Evolutionary conservation across 1,140 invertebrate species (phyloP).

Genomic region (Tetraneura akinire): DNA sequence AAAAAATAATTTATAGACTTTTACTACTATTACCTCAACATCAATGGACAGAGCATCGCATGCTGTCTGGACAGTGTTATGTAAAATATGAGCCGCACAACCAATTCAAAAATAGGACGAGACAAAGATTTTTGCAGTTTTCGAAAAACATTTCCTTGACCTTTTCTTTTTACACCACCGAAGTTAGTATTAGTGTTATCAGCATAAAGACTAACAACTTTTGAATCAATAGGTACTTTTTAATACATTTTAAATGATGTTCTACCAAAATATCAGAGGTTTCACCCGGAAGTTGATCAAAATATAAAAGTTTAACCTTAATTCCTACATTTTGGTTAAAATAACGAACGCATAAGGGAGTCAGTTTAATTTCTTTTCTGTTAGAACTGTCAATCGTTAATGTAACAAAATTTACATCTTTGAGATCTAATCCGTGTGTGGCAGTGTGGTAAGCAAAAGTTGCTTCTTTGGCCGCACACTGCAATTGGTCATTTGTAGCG

Average conservation of each 20-base stretch:
- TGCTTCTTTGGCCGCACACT: background rate
- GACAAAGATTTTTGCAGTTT: background rate
- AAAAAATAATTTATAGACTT: slow-evolving; percentile 11
- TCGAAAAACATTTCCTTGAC: background rate
- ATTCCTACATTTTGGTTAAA: background rate
- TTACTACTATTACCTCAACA: slow-evolving; percentile 12
- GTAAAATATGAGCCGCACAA: background rate
- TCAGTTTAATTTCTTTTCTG: too few species aligned
- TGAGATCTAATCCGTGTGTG: too few species aligned
- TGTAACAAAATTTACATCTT: too few species aligned
- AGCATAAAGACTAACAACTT: background rate
- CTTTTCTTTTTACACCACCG: background rate
- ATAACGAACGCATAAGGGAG: background rate
- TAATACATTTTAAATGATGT: slow-evolving; percentile 8
- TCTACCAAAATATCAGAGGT: background rate
- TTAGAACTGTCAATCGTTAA: too few species aligned
- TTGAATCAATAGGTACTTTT: slow-evolving; percentile 6
- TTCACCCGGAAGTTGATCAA: background rate
- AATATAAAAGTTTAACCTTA: background rate
- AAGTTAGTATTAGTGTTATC: slow-evolving; percentile 13
- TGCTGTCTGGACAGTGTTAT: background rate
- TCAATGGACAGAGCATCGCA: background rate
- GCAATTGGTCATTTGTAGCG: background rate
- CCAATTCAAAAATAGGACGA: background rate
- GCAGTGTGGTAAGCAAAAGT: background rate